Percentiles rank a stretch among this genome's conserved stretches.
Evolutionary conservation across 2,113 vertebrate genomes (phyloP).

Genomic region (Gallinago paraguaiae): DNA sequence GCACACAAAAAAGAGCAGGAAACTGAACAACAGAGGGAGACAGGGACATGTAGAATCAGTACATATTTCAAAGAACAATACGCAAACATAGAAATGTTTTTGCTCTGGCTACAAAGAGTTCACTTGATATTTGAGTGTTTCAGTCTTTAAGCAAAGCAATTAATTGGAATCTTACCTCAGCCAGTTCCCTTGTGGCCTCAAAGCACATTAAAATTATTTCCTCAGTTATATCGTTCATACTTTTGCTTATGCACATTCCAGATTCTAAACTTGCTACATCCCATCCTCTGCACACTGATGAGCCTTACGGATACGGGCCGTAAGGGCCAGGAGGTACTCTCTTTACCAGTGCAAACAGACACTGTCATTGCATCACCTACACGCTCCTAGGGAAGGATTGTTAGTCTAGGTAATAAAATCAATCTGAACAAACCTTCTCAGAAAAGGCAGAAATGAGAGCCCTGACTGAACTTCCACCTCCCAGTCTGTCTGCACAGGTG

Average conservation of each 20-base stretch:
- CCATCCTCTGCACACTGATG: background rate
- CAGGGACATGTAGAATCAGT: constrained; percentile 45
- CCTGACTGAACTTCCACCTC: background rate
- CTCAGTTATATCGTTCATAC: background rate
- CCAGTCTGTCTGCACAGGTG: constrained; percentile 6
- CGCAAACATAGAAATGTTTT: constrained; percentile 20
- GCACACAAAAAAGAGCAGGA: background rate
- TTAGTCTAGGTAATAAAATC: background rate
- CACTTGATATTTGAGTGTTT: background rate
- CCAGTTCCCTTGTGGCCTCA: background rate
- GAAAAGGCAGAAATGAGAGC: background rate
- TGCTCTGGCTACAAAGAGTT: constrained; percentile 58
- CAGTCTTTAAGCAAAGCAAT: background rate
- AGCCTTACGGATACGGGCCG: accelerated
- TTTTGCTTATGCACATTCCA: background rate
- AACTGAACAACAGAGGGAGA: constrained; percentile 60
- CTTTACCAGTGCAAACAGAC: background rate
- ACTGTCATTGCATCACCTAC: background rate
- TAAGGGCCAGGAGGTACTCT: background rate
- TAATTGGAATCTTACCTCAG: background rate
- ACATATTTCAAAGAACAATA: background rate
- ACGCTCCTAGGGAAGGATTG: background rate
- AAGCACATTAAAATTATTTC: background rate
- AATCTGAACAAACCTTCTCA: background rate
- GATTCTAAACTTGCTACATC: background rate